Percentiles rank a stretch among this genome's conserved stretches.
These are phyloP conservation scores for Formica selysi DNA, from an alignment of 1,140 invertebrate genomes.

Conservation along the genomic window DNA sequence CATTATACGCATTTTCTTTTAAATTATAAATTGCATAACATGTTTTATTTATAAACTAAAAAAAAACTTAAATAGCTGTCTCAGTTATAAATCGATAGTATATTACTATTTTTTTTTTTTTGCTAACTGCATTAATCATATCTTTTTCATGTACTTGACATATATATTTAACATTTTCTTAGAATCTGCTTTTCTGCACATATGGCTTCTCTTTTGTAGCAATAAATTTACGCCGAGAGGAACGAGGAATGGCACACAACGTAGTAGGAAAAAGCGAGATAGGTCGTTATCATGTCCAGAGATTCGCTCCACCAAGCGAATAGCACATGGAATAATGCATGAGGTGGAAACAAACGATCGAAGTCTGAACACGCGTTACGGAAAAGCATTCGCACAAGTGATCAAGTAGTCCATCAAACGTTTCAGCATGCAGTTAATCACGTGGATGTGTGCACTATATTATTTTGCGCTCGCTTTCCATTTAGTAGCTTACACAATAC, in stretches of 20 bases:
- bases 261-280: slow-evolving; percentile 36
- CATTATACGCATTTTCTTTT: no score
- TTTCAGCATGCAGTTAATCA: slow-evolving; percentile 30
- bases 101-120: no score
- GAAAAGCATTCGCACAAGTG: slow-evolving; percentile 43
- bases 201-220: background rate
- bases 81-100: no score
- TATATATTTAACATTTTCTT: background rate
- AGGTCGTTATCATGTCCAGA: slow-evolving; percentile 58
- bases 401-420: slow-evolving; percentile 55
- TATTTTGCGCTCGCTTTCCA: background rate
- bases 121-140: no score
- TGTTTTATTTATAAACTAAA: no score
- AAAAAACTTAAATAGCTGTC: no score
- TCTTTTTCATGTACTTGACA: background rate
- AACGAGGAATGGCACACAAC: slow-evolving; percentile 13
- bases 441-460: background rate
- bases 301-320: slow-evolving; percentile 64
- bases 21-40: no score
- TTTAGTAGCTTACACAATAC: background rate
- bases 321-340: slow-evolving; percentile 72
- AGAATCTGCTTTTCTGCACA: background rate
- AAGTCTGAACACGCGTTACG: slow-evolving; percentile 61
- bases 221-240: slow-evolving; percentile 32
- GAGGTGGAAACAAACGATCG: slow-evolving; percentile 63